Evolutionary conservation across 30 jellyfish, hydroid and myxozoan genomes (phyloP), one percentile per base, ranked within the genome.

Genomic region (Cassiopea xamachana): DNA sequence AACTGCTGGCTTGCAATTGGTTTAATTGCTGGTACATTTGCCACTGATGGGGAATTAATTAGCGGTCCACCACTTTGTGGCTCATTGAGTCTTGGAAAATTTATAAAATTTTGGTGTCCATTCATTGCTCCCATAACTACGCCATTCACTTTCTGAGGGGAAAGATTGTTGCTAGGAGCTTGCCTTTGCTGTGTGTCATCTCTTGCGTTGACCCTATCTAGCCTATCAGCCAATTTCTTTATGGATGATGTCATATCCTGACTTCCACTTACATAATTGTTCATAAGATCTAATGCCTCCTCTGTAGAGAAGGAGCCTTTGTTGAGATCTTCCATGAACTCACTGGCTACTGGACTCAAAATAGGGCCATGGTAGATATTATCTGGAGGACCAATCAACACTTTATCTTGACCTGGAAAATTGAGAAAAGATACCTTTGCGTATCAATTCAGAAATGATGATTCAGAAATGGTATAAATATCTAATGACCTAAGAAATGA

Each of bases 201-300:
- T 59, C 92, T 64, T 46, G 93, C 45, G n/a, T 79, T 86, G 3
- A 90, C 97, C 84, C 76, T 80, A 1, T 80, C 91, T 50, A 90
- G 62, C 43, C 83, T 83, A 0, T 86, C 96, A 47, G 87, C 89
- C 48, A 96, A 92, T 48, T 91, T 96, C 84, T 84, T 91, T 27
- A 96, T 96, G 1, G 99, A 96, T 79, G 95, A 50, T 44, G 96
- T 49, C 97, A 93, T 96, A 49, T 96, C 99, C 77, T 96, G 99
- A 60, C 93, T 92, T 13, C 99, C 99, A 51, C 98, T 92, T 85
- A 96, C 98, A 73, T 87, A 96, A 67, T 96, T 98, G 83, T 96
- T 96, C 99, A 96, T 92, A 91, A 96, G 78, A 70, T 96, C 96
- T 51, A 96, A 70, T 16, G 99, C 99, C 47, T 96, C 98, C 69